Evolutionary conservation across 2,797 vertebrate species (phyloP).

Genomic region (Sciurus vulgaris): DNA sequence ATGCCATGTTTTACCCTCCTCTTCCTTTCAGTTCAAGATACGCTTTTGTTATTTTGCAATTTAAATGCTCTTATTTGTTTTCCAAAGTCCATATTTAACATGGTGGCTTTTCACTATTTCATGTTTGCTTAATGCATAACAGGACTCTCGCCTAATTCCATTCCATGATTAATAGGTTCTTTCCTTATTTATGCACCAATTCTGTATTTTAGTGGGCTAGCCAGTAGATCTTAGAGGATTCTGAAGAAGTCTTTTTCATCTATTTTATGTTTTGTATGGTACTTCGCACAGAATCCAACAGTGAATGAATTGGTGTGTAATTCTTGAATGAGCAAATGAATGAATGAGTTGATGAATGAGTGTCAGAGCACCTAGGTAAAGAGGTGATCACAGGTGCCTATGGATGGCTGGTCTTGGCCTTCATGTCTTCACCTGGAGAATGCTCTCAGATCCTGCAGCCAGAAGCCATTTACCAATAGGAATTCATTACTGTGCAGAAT

Average conservation of each 20-base stretch:
- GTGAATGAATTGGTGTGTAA: background rate
- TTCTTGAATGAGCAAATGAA: background rate
- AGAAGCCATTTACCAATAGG: background rate
- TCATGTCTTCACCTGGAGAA: background rate
- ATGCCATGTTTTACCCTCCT: background rate
- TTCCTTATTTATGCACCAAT: background rate
- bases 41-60: background rate
- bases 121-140: conserved; percentile 6
- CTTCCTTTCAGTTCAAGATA: conserved; percentile 50
- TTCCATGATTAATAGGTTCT: conserved; percentile 11
- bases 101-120: background rate
- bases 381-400: background rate
- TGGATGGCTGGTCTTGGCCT: background rate
- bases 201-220: conserved; percentile 2
- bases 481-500: background rate
- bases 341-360: background rate
- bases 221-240: background rate
- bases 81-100: conserved; percentile 27
- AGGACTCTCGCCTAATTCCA: background rate
- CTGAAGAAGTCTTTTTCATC: background rate
- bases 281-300: background rate
- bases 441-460: background rate
- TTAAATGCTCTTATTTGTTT: background rate
- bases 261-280: background rate
- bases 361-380: background rate